Conservation (phyloP, 2,797 vertebrate species). For the Sardinella longiceps region DNA sequence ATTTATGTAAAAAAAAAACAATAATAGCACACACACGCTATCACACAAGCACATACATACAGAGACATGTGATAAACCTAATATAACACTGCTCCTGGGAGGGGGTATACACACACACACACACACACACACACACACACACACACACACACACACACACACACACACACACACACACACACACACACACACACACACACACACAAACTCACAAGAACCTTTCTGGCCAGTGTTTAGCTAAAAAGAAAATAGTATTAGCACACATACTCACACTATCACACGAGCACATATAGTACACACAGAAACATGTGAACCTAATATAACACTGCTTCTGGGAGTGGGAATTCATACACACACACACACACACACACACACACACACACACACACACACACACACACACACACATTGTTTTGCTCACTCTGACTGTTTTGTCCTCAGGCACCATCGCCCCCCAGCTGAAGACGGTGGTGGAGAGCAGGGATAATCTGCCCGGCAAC, state of each 20-base stretch:
- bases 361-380: slow-evolving; percentile 13
- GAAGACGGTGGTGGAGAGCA: slow-evolving; percentile 89
- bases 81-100: slow-evolving; percentile 2
- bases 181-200: not conserved
- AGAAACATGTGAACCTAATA: slow-evolving; percentile 14
- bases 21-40: not conserved
- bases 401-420: slow-evolving; percentile 8
- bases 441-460: slow-evolving; percentile 96
- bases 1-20: no score
- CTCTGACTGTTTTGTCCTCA: slow-evolving; percentile 55
- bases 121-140: not conserved
- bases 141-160: slow-evolving; percentile 1
- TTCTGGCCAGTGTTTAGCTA: no score
- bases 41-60: not conserved
- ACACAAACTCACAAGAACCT: no score
- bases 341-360: no score
- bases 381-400: slow-evolving; percentile 11
- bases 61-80: not conserved
- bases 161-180: slow-evolving; percentile 7
- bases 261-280: not conserved
- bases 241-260: not conserved
- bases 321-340: not conserved
- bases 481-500: slow-evolving; percentile 90
- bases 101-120: not conserved
- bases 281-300: not conserved